Percentiles rank a stretch among this genome's conserved stretches.
Conservation (phyloP, 2,888 invertebrate genomes). For the Taphrorychus bicolor region DNA sequence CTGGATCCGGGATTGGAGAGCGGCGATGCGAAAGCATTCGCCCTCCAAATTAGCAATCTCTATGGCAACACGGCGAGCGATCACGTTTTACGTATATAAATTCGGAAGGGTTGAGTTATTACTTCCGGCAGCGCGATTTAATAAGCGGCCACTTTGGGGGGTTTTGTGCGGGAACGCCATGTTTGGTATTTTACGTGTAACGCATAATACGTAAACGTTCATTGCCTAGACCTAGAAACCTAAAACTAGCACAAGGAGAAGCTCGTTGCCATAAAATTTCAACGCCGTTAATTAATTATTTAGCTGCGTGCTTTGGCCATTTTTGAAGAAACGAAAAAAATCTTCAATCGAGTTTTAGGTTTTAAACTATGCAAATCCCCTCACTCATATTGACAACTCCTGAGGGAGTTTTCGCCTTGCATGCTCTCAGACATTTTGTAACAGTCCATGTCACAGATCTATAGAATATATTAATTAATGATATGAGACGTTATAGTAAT, state of each 20-base stretch:
- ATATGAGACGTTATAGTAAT: no score
- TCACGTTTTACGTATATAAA: constrained; percentile 10
- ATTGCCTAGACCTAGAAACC: neutral
- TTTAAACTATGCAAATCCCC: no score
- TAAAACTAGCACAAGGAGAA: neutral
- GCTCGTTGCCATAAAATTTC: neutral
- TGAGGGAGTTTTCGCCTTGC: no score
- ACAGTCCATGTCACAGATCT: no score
- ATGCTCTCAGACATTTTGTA: no score
- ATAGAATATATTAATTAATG: no score
- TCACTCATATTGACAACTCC: no score
- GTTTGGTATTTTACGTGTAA: neutral
- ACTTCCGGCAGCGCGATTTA: constrained; percentile 18
- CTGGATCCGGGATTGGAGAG: constrained; percentile 26
- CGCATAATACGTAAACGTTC: no score
- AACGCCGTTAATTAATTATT: neutral
- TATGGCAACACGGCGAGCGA: constrained; percentile 34
- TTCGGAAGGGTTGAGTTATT: constrained; percentile 22
- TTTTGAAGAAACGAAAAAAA: no score
- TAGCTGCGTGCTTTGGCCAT: no score
- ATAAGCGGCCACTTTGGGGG: constrained; percentile 10
- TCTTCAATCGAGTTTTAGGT: no score
- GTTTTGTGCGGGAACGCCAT: neutral
- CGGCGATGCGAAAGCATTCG: constrained; percentile 32
- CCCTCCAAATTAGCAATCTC: constrained; percentile 30